Base-by-base conservation (phyloP, 2,113 vertebrate species). In the Hippocampus barbouri region DNA sequence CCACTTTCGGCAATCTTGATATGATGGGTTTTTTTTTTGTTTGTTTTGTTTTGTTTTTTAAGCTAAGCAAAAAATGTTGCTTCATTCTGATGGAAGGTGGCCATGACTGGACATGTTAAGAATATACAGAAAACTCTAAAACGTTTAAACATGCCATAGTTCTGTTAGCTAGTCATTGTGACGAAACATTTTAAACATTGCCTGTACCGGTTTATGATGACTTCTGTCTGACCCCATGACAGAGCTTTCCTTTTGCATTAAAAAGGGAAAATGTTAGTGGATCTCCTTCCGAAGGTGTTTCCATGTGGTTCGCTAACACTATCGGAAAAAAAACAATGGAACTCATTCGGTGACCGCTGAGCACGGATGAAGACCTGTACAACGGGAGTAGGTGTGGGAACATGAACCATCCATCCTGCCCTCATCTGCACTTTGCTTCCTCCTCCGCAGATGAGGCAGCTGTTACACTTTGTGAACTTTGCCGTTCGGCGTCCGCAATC, bases 321-420 rank as follows among this genome's bases (percentile, higher is more conserved):
- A 69, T 72, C 77, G 73, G 66, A 43, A 67, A 60, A 60, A 25
- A 77, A 82, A 86, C 83, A 87, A 89, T 87, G 76, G 70, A 77
- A 80, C 77, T 85, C 79, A 86, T 88, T 88, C 75, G 81, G 38
- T 79, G 78, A 62, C 61, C 57, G 21, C 72, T 59, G 69, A 82
- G 63, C 70, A 70, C 14, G 76, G 65, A 62, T 81, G 80, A 87
- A 79, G 78, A 77, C 83, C 80, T 86, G 83, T 79, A 82, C 75
- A 71, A 79, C 83, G 75, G 77, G 79, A 76, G 84, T 72, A 86
- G 87, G 87, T 91, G 86, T 86, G 85, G 75, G 85, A 90, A 85
- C 83, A 75, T 21, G 73, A 79, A 70, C 70, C 68, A 71, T 84
- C 79, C 61, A 74, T 86, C 78, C 82, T 78, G 76, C 76, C 70